Evolutionary conservation across 2,888 invertebrate genomes (phyloP).

Genomic region (Catocala nupta): DNA sequence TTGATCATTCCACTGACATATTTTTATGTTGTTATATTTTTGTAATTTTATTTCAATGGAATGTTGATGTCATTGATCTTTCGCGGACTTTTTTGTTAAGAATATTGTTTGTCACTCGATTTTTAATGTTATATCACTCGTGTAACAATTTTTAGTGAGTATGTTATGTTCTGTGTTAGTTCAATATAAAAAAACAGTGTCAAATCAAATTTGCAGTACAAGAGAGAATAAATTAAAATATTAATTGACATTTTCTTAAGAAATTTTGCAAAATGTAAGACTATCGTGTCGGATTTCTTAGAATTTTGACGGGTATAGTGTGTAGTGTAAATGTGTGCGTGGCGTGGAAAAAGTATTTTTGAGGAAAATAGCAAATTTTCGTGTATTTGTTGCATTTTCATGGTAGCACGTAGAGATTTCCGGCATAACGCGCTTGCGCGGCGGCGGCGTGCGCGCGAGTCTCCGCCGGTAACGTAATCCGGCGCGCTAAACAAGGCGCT

Average conservation of each 20-base stretch:
- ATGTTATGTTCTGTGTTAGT: too few species aligned
- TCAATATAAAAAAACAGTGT: too few species aligned
- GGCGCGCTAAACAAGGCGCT: constrained; percentile 79
- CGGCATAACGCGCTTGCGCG: constrained; percentile 26
- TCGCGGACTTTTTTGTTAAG: constrained; percentile 1
- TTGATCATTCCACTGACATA: background rate
- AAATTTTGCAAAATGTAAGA: background rate
- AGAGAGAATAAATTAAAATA: background rate
- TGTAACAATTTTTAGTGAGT: too few species aligned
- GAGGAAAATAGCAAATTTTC: constrained; percentile 11
- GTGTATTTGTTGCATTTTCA: constrained; percentile 29
- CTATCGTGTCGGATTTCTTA: background rate
- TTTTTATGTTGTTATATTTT: background rate
- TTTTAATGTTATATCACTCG: too few species aligned
- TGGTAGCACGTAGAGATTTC: constrained; percentile 37
- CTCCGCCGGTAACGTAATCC: constrained; percentile 78
- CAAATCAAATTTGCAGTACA: background rate
- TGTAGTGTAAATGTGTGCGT: constrained; percentile 63
- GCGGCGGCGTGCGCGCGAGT: constrained; percentile 31
- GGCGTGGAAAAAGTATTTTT: constrained; percentile 21
- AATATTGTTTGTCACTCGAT: background rate
- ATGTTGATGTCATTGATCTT: constrained; percentile 6
- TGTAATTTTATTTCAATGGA: background rate
- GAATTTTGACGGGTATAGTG: constrained; percentile 51
- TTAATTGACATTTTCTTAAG: too few species aligned